phyloP scores from a whole-genome alignment of 2,113 vertebrate genomes.

The Ceuthmochares aereus region DNA sequence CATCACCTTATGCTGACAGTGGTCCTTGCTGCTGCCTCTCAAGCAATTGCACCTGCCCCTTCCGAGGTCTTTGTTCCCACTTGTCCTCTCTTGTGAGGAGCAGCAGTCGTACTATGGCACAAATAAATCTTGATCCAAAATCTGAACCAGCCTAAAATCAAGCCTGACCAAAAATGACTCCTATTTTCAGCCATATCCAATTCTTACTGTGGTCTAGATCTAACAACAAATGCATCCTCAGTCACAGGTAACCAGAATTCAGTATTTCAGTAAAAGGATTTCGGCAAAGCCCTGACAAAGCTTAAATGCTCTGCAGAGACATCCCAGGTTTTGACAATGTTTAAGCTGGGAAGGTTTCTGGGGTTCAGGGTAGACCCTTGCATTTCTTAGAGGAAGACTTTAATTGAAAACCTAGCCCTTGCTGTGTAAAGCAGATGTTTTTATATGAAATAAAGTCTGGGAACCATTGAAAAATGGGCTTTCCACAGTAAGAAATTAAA shows the following conservation, averaged over 20 bases:
- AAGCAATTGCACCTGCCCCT: not conserved
- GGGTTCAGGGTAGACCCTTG: not conserved
- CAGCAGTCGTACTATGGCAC: not conserved
- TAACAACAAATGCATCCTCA: not conserved
- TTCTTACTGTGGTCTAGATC: not conserved
- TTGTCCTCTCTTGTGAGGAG: not conserved
- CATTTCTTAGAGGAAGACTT: not conserved
- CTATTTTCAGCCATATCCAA: not conserved
- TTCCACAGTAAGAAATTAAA: not conserved
- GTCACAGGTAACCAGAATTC: not conserved
- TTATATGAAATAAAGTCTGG: not conserved
- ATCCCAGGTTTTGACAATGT: not conserved
- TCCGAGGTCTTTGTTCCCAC: not conserved
- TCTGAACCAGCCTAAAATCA: not conserved
- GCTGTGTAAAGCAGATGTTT: not conserved
- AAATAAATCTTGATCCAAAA: not conserved
- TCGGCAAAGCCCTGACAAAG: not conserved
- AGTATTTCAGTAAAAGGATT: not conserved
- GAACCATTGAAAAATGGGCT: not conserved
- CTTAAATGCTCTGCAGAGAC: not conserved
- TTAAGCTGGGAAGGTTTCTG: not conserved
- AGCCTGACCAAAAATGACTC: not conserved
- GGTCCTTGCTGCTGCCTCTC: not conserved
- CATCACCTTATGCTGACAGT: fast-evolving
- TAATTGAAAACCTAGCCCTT: not conserved